Conservation (phyloP, 2,113 vertebrate genomes). For the Triplophysa dalaica region DNA sequence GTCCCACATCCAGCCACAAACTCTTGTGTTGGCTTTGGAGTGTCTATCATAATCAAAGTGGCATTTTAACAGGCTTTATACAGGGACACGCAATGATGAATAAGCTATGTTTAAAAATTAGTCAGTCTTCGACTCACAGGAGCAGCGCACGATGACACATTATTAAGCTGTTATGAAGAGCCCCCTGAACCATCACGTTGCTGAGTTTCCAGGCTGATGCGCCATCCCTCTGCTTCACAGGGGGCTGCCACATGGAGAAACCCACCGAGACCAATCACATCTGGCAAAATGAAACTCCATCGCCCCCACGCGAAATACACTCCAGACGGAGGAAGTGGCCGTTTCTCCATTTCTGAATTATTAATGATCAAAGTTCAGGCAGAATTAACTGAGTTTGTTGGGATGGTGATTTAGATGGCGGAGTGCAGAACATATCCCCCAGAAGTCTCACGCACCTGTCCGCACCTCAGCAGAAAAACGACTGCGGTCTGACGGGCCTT, state of each 20-base stretch:
- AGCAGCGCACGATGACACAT: constrained; percentile 51
- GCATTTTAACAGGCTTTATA: constrained; percentile 41
- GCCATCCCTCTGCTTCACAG: constrained; percentile 21
- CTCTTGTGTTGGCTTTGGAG: background rate
- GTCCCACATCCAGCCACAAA: background rate
- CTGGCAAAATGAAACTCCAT: constrained; percentile 53
- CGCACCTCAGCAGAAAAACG: constrained; percentile 46
- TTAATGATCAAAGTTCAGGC: constrained; percentile 62
- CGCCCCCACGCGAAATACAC: constrained; percentile 38
- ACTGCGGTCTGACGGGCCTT: constrained; percentile 47
- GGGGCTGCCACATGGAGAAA: constrained; percentile 48
- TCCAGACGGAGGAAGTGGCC: constrained; percentile 40
- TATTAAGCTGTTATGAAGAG: constrained; percentile 59
- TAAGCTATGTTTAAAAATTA: constrained; percentile 52
- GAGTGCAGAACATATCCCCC: constrained; percentile 51
- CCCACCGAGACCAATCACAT: constrained; percentile 59
- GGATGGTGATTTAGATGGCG: constrained; percentile 63
- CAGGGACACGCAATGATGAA: constrained; percentile 52
- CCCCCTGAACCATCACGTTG: constrained; percentile 38
- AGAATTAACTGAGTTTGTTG: constrained; percentile 54
- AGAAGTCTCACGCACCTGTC: constrained; percentile 59
- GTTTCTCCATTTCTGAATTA: constrained; percentile 52
- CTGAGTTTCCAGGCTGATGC: constrained; percentile 34
- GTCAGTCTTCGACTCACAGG: constrained; percentile 48
- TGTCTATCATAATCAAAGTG: constrained; percentile 22